Evolutionary conservation across 2,888 invertebrate genomes (phyloP).

Genomic region (Drosophila stalkeri): DNA sequence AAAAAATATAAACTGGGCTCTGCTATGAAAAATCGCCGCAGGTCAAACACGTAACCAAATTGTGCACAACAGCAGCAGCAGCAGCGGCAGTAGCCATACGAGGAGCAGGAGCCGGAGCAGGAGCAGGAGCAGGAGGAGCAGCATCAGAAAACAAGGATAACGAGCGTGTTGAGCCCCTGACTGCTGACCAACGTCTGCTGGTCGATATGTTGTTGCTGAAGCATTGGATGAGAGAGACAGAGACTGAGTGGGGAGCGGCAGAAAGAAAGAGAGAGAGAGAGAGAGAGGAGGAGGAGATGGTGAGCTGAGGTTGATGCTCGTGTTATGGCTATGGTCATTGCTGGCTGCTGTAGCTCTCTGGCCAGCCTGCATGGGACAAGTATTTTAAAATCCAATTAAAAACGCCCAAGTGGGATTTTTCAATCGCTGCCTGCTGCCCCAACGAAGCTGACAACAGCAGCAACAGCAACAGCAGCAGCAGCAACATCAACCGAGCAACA

Average conservation of each 20-base stretch:
- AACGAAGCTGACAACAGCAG: conserved; percentile 40
- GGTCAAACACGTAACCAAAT: conserved; percentile 81
- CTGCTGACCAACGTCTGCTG: conserved; percentile 62
- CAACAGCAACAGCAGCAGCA: conserved; percentile 47
- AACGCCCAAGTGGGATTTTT: conserved; percentile 83
- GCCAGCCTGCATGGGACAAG: conserved; percentile 76
- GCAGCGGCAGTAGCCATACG: conserved; percentile 43
- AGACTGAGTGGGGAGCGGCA: background rate
- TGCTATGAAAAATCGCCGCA: conserved; percentile 78
- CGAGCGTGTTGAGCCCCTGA: conserved; percentile 79
- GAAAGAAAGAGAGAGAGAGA: background rate
- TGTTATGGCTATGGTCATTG: conserved; percentile 63
- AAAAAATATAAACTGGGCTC: conserved; percentile 54
- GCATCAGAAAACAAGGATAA: conserved; percentile 80
- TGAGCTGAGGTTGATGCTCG: conserved; percentile 38
- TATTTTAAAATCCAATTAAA: conserved; percentile 86
- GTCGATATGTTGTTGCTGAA: conserved; percentile 58
- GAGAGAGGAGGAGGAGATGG: background rate
- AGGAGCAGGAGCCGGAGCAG: conserved; percentile 20
- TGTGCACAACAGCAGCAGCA: conserved; percentile 59
- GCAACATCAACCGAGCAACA: conserved; percentile 62
- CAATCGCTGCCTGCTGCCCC: conserved; percentile 76
- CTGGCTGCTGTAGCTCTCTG: conserved; percentile 26
- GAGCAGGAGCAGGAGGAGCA: conserved; percentile 20
- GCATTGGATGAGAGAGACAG: background rate